Base-by-base conservation (phyloP, 2,888 invertebrate species). In the Tetheella fluctuosa region DNA sequence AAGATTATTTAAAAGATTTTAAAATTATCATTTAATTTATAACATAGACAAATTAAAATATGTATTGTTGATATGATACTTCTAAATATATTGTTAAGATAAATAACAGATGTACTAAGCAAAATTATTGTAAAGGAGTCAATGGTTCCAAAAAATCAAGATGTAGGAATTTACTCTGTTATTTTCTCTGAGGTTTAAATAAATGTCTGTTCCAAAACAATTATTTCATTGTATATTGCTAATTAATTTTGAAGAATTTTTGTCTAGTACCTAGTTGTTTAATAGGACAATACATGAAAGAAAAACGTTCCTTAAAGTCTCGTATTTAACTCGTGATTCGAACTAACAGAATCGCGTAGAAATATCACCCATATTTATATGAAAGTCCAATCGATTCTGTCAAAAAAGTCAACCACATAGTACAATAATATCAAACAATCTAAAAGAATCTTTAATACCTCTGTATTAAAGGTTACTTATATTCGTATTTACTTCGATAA, bases 171-270 rank as follows among this genome's bases (percentile, higher is more conserved):
- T 83, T 84, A 86, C 81, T 81, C 80, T 90, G 91, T 92, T 92
- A 87, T 86, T 88, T 89, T 89, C 79, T 87, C 83, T 86, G 86
- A 90, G 81, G 85, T 90, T 90, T 90, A 88, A 92, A 91, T 93
- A 92, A 92, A 92, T 92, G 91, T 92, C 87, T 90, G 91, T 92
- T 91, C 87, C 83, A 79, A 82, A 78, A 65, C 62, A 63, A 63
- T 67, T 56, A 82, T 82, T 86, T 17, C 17, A 28, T 80, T 80
- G 83, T 1, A n/a, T 39, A 82, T 72, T 61, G 64, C 15, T 2
- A 37, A 2, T 15, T 37, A 63, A 25, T 58, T 54, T 60, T 23
- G 59, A 61, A 58, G 55, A 59, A 28, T 52, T 61, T 48, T 48
- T 42, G 54, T 52, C 57, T 60, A 63, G 59, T 30, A 34, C 1